Evolutionary conservation across 2,797 vertebrate species (phyloP).

Genomic region (Loriculus beryllinus): DNA sequence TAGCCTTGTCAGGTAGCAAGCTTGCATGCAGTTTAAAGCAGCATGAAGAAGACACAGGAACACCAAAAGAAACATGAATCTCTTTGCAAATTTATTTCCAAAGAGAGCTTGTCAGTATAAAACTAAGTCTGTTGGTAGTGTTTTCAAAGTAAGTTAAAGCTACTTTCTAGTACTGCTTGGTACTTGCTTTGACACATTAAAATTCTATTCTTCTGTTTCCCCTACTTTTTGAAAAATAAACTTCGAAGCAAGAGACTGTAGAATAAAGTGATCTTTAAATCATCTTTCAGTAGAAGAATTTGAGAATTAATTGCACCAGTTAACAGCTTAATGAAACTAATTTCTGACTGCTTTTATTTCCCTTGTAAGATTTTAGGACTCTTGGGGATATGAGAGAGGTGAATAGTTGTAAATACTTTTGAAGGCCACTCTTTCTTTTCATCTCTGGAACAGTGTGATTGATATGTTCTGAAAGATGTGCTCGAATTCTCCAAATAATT

Average conservation of each 20-base stretch:
- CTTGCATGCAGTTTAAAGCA: neutral
- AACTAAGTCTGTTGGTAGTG: neutral
- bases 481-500: neutral
- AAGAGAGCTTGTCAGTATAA: neutral
- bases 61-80: neutral
- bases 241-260: neutral
- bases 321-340: neutral
- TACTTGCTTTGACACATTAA: neutral
- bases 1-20: neutral
- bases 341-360: neutral
- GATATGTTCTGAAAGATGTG: neutral
- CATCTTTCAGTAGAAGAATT: neutral
- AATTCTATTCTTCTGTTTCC: neutral
- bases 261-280: neutral
- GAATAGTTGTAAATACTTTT: neutral
- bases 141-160: neutral
- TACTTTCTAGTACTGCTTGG: neutral
- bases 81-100: neutral
- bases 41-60: neutral
- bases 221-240: neutral
- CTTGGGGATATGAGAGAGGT: neutral
- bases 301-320: neutral
- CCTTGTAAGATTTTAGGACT: neutral
- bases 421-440: neutral
- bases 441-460: neutral